Conservation (phyloP, 2,888 invertebrate species). For the Alcis repandata region DNA sequence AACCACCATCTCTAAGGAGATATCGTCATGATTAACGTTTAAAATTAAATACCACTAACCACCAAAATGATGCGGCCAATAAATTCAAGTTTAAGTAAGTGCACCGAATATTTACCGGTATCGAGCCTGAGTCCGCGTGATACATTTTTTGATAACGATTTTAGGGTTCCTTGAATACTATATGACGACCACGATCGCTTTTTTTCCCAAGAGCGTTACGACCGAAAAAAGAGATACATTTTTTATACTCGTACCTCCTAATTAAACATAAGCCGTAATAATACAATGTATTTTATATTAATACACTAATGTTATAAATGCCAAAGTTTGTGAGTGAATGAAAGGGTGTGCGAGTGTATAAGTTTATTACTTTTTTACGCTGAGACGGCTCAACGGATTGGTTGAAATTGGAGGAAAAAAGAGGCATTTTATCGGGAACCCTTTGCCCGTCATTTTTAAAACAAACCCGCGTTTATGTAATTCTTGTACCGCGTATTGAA, state of each 20-base stretch:
- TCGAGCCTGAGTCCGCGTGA: constrained; percentile 9
- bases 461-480: constrained; percentile 21
- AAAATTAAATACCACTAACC: constrained; percentile 5
- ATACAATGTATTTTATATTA: too few relatives aligned
- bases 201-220: too few relatives aligned
- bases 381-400: too few relatives aligned
- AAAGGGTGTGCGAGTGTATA: too few relatives aligned
- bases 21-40: constrained; percentile 4
- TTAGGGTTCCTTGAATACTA: constrained; percentile 27
- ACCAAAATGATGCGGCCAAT: constrained; percentile 44
- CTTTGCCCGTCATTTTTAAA: neutral
- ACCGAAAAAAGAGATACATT: too few relatives aligned
- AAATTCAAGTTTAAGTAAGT: constrained; percentile 47
- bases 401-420: neutral
- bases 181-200: too few relatives aligned
- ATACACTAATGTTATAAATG: too few relatives aligned
- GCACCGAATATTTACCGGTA: constrained; percentile 25
- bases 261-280: too few relatives aligned
- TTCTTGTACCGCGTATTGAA: constrained; percentile 41
- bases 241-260: too few relatives aligned
- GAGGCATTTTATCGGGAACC: constrained; percentile 9
- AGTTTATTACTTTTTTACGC: too few relatives aligned
- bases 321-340: too few relatives aligned
- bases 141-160: constrained; percentile 32
- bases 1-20: too few relatives aligned